These are phyloP conservation scores for Temnothorax unifasciatus DNA, from an alignment of 2,888 invertebrate genomes.

Conservation along the genomic window DNA sequence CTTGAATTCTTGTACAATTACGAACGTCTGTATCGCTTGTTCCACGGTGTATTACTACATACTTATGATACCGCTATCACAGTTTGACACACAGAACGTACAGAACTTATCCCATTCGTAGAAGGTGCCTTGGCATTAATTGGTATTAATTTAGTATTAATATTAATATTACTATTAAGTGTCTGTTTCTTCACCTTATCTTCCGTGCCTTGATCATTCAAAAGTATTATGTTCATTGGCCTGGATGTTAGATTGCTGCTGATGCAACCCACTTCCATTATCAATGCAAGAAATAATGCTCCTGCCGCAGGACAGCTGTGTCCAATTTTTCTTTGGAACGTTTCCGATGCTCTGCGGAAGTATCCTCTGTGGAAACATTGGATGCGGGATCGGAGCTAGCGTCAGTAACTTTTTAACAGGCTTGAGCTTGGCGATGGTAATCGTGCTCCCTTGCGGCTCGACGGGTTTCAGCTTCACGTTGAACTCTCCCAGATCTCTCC, in stretches of 20 bases:
- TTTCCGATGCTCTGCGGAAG: not conserved
- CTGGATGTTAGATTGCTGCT: not conserved
- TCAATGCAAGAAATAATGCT: not conserved
- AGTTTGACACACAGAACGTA: not conserved
- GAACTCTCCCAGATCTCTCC: conserved; percentile 81
- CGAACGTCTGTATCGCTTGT: not conserved
- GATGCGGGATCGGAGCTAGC: not conserved
- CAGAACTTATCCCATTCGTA: not conserved
- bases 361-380: not conserved
- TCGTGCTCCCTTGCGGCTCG: conserved; percentile 65
- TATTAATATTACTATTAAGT: not conserved
- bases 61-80: not conserved
- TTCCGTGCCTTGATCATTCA: not conserved
- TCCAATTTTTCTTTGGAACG: not conserved
- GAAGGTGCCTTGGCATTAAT: not conserved
- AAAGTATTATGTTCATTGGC: not conserved
- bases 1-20: not conserved
- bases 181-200: not conserved
- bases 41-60: not conserved
- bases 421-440: conserved; percentile 60
- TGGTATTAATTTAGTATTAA: too few species aligned
- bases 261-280: not conserved
- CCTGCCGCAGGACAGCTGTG: not conserved
- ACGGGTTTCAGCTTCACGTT: conserved; percentile 71
- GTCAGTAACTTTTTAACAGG: not conserved